A percentile compares a stretch with the other conserved stretches of the same genome.
Conservation (phyloP, 2,888 invertebrate genomes). For the Noctua fimbriata region DNA sequence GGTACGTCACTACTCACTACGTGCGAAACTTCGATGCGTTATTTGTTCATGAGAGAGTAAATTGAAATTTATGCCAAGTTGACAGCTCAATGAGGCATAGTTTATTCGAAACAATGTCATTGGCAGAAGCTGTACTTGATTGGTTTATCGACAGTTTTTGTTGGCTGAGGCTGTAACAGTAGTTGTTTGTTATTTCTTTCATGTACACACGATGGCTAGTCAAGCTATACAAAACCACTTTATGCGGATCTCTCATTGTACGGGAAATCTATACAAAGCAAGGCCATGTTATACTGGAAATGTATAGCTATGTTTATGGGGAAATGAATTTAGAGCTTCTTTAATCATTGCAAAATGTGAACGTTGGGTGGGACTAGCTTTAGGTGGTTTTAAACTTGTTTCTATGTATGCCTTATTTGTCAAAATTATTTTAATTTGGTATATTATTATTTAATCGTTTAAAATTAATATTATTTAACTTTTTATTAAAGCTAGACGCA, state of each 20-base stretch:
- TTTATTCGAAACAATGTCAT: constrained; percentile 52
- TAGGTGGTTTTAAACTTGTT: neutral
- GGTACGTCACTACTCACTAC: constrained; percentile 71
- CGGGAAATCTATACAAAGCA: too few relatives aligned
- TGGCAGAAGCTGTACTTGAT: constrained; percentile 59
- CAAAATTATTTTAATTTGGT: neutral
- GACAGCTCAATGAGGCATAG: constrained; percentile 56
- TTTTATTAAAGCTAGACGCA: neutral
- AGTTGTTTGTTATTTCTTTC: constrained; percentile 20
- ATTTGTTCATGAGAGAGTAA: constrained; percentile 75
- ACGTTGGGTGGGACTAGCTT: neutral
- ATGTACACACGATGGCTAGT: too few relatives aligned
- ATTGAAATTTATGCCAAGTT: constrained; percentile 58
- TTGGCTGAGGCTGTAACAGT: constrained; percentile 5
- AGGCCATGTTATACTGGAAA: too few relatives aligned
- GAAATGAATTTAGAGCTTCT: neutral
- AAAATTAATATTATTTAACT: neutral
- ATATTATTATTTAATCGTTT: neutral
- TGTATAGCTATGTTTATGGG: neutral
- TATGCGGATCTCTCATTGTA: too few relatives aligned
- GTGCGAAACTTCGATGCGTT: constrained; percentile 78
- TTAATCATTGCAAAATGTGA: constrained; percentile 1
- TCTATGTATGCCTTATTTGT: neutral
- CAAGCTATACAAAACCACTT: too few relatives aligned
- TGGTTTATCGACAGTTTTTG: constrained; percentile 57